Evolutionary conservation across 2,113 vertebrate species (phyloP).

Genomic region (Laticauda laticaudata): DNA sequence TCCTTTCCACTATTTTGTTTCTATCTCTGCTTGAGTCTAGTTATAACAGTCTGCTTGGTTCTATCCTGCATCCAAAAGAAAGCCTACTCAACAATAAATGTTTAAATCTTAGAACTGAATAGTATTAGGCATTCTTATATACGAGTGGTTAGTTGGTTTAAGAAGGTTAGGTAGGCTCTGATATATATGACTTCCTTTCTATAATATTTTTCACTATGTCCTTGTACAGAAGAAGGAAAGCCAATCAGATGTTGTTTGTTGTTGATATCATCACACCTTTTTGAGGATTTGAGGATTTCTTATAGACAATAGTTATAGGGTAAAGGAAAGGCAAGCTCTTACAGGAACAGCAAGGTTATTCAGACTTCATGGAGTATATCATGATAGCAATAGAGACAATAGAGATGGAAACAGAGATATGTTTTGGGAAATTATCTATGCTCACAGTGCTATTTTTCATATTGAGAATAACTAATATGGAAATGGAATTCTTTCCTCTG

Average conservation of each 20-base stretch:
- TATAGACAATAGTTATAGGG: not conserved
- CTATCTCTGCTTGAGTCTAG: not conserved
- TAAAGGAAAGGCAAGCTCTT: not conserved
- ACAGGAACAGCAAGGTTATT: not conserved
- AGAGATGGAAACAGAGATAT: not conserved
- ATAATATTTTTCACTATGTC: not conserved
- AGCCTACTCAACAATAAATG: not conserved
- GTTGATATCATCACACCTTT: not conserved
- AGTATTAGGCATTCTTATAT: not conserved
- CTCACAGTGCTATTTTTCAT: not conserved
- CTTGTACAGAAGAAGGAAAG: not conserved
- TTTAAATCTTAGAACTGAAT: not conserved
- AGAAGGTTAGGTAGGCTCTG: not conserved
- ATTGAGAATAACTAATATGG: not conserved
- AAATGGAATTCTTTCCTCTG: not conserved
- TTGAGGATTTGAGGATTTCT: not conserved
- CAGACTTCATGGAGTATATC: not conserved
- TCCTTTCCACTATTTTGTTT: not conserved
- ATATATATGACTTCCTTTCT: not conserved
- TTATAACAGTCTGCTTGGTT: not conserved
- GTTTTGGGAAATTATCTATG: not conserved
- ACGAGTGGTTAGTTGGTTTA: not conserved
- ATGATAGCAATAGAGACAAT: not conserved
- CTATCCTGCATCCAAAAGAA: not conserved
- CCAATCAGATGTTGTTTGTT: not conserved